Conservation (phyloP, 2,888 invertebrate species). For the Andrena camellia region DNA sequence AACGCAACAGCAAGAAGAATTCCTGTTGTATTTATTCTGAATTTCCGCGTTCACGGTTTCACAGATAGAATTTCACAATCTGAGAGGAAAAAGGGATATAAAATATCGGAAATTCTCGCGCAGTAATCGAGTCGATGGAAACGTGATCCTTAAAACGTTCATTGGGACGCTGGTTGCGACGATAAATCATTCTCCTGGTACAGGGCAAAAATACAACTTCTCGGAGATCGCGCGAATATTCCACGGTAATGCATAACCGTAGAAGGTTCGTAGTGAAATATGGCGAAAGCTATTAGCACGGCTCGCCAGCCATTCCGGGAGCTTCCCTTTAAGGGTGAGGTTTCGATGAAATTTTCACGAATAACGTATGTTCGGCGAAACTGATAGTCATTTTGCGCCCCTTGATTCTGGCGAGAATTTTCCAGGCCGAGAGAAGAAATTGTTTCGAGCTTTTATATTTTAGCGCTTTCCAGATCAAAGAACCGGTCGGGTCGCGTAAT, state of each 20-base stretch:
- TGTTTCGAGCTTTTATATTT: background rate
- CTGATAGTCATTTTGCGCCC: background rate
- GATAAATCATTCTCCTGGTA: conserved; percentile 19
- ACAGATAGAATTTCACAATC: background rate
- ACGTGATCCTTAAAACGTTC: background rate
- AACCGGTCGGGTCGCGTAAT: background rate
- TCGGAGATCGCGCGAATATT: conserved; percentile 30
- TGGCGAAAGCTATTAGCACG: conserved; percentile 29
- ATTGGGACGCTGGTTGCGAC: background rate
- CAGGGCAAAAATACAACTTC: conserved; percentile 41
- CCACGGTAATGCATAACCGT: conserved; percentile 36
- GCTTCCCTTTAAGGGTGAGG: background rate
- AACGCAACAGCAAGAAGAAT: background rate
- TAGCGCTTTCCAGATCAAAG: conserved; percentile 10
- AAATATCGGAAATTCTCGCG: background rate
- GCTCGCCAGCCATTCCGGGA: conserved; percentile 3
- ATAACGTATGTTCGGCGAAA: background rate
- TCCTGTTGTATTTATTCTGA: background rate
- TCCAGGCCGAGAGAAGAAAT: background rate
- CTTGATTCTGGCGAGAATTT: too few relatives aligned
- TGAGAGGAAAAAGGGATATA: background rate
- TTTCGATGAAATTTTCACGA: conserved; percentile 7
- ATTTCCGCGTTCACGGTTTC: background rate
- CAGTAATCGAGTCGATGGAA: background rate
- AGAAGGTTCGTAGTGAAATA: conserved; percentile 25